These are phyloP conservation scores for Agrenia bidenticulata DNA, from an alignment of 2,888 invertebrate species.

Conservation along the genomic window DNA sequence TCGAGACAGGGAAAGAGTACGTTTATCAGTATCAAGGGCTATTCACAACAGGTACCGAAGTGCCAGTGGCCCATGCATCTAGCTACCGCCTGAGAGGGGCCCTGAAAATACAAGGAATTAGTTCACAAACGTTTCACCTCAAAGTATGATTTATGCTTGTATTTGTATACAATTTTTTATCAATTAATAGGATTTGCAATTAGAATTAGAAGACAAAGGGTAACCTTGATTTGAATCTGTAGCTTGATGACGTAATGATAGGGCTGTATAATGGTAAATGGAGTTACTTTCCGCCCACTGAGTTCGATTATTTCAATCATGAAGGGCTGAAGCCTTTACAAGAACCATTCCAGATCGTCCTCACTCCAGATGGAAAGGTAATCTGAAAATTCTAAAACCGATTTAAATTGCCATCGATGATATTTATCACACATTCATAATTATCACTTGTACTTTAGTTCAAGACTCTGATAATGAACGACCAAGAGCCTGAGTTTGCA, in stretches of 20 bases:
- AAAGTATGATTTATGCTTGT: constrained; percentile 27
- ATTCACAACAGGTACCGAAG: constrained; percentile 48
- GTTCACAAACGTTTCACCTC: constrained; percentile 35
- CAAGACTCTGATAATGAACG: constrained; percentile 51
- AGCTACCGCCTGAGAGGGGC: constrained; percentile 47
- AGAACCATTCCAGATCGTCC: constrained; percentile 45
- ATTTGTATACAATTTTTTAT: too few species aligned
- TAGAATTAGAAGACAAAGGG: too few species aligned
- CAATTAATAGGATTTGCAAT: not conserved
- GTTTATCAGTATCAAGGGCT: constrained; percentile 45
- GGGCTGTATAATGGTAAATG: constrained; percentile 52
- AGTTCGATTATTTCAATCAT: constrained; percentile 29
- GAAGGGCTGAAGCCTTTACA: constrained; percentile 43
- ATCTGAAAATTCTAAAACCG: too few species aligned
- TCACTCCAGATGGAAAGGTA: constrained; percentile 49
- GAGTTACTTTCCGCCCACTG: constrained; percentile 50
- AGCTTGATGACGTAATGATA: constrained; percentile 48
- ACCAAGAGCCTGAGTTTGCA: constrained; percentile 53
- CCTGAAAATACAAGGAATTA: constrained; percentile 43
- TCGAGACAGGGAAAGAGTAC: constrained; percentile 46
- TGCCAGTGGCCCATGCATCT: constrained; percentile 43
- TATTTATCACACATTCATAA: too few species aligned
- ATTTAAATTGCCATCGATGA: too few species aligned
- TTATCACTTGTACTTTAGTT: too few species aligned
- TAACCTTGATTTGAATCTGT: too few species aligned